These are phyloP conservation scores for Nannospalax galili DNA, from an alignment of 2,113 vertebrate species.

Conservation along the genomic window DNA sequence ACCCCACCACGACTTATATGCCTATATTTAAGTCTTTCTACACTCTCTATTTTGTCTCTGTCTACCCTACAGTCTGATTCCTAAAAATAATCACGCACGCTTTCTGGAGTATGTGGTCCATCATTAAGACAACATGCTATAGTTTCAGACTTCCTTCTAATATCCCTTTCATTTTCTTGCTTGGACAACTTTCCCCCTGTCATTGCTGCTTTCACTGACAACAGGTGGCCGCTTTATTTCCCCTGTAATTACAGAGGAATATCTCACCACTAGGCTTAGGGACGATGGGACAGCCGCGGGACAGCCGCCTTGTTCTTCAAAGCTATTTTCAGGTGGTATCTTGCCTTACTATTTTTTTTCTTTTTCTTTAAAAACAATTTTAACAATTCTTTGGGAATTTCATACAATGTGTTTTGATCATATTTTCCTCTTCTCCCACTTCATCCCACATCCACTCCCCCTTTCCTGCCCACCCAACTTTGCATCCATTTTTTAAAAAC, in stretches of 20 bases:
- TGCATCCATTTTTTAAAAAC: too few relatives aligned
- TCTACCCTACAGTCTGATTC: background rate
- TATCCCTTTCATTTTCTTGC: background rate
- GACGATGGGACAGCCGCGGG: too few relatives aligned
- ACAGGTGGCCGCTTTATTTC: background rate
- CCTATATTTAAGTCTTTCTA: background rate
- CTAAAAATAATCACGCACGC: background rate
- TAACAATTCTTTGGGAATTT: too few relatives aligned
- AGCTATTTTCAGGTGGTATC: background rate
- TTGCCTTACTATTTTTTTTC: background rate
- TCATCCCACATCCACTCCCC: too few relatives aligned
- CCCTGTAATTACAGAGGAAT: background rate
- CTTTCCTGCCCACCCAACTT: too few relatives aligned
- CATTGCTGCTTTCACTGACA: background rate
- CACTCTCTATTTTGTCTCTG: background rate
- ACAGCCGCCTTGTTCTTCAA: too few relatives aligned
- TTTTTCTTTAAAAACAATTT: too few relatives aligned
- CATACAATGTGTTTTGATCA: too few relatives aligned
- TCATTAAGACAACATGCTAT: background rate
- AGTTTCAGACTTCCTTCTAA: constrained; percentile 3
- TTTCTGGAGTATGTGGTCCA: background rate
- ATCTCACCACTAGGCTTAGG: background rate
- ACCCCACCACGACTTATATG: background rate
- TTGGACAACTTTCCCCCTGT: background rate
- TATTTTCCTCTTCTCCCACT: too few relatives aligned